These are phyloP conservation scores for Pantelozetes paolii DNA, from an alignment of 2,888 invertebrate species.

Conservation along the genomic window DNA sequence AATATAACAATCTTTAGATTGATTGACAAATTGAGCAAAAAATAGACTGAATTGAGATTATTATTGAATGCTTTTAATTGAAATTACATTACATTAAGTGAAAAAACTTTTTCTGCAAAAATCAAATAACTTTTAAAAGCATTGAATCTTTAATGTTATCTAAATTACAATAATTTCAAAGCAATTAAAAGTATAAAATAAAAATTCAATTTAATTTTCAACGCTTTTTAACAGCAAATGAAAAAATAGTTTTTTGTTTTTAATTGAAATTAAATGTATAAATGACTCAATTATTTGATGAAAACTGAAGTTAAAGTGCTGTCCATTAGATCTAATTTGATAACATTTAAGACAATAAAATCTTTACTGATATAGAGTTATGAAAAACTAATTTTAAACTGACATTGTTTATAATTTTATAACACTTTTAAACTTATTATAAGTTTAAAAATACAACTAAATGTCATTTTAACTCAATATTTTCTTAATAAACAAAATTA, in stretches of 20 bases:
- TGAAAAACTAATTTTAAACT: not conserved
- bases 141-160: not conserved
- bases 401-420: not conserved
- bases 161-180: not conserved
- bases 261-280: not conserved
- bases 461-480: not conserved
- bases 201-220: conserved; percentile 2
- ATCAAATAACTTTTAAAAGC: not conserved
- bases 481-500: too few relatives aligned
- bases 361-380: too few relatives aligned
- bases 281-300: not conserved
- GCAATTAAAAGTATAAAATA: not conserved
- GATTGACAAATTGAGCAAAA: not conserved
- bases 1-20: not conserved
- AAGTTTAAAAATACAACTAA: not conserved
- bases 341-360: conserved; percentile 1
- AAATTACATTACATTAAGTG: not conserved
- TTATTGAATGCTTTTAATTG: not conserved
- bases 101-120: not conserved
- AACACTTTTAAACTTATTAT: not conserved
- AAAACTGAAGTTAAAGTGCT: not conserved
- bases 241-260: not conserved
- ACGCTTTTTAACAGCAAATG: not conserved
- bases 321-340: not conserved
- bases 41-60: not conserved